These are phyloP conservation scores for Odocoileus hemionus DNA, from an alignment of 2,113 vertebrate genomes.

Conservation along the genomic window DNA sequence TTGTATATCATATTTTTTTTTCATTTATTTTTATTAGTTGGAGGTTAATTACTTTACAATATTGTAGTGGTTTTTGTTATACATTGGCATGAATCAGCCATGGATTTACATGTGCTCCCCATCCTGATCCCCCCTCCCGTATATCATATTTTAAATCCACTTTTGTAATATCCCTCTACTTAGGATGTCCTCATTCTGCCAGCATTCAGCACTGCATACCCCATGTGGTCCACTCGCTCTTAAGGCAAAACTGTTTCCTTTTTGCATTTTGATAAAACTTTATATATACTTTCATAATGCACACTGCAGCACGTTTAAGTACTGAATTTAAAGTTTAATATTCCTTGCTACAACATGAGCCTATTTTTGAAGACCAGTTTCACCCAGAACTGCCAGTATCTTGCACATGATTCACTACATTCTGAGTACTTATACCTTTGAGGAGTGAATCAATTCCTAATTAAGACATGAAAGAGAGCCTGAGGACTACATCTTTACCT, in stretches of 20 bases:
- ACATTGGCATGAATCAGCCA: too few relatives aligned
- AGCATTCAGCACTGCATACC: background rate
- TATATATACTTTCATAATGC: background rate
- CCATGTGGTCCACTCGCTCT: background rate
- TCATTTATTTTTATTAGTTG: too few relatives aligned
- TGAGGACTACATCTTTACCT: background rate
- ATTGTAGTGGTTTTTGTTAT: too few relatives aligned
- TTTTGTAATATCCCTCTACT: background rate
- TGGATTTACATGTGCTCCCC: too few relatives aligned
- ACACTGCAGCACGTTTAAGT: background rate
- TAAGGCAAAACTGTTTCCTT: background rate
- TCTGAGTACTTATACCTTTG: background rate
- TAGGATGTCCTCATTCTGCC: background rate
- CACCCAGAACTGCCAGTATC: background rate
- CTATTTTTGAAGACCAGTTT: background rate
- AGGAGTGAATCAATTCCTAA: background rate
- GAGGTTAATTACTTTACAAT: too few relatives aligned
- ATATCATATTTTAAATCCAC: background rate
- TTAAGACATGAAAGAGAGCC: background rate
- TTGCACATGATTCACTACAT: background rate
- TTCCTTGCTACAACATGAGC: background rate
- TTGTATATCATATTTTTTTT: background rate
- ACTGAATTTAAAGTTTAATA: background rate
- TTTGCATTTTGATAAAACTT: constrained; percentile 7
- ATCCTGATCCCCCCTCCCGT: too few relatives aligned